Evolutionary conservation across 2,888 invertebrate genomes (phyloP), one percentile per base, ranked within the genome.

Genomic region (Brachyopa scutellaris): DNA sequence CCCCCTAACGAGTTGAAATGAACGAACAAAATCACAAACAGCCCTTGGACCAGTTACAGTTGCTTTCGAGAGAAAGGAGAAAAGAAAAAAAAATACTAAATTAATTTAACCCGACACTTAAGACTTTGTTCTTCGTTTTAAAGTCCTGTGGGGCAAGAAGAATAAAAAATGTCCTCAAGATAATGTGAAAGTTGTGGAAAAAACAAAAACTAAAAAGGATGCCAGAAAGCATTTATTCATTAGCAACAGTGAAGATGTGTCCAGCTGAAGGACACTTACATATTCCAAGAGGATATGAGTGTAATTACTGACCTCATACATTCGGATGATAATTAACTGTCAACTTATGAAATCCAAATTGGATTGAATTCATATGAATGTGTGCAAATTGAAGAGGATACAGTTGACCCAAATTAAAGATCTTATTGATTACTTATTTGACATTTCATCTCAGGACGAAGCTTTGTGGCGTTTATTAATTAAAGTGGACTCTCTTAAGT

Each of bases 91-190:
- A 67, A 55, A 47, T 33, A 45, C 42, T 36, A 55, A 67, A 67
- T 67, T 67, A 67, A 67, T 45, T 67, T 67, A 55, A 23, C 55
- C 55, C 67, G 55, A 55, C 67, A 67, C 45, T 67, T 45, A 55
- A 45, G 55, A 45, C 33, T 11, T 36, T 55, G 45, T 51, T 38
- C 40, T 38, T 17, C 42, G 59, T 59, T 31, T 45, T 21, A 19
- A 31, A 33, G 33, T 45, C 21, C 21, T 45, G 13, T 33, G 42
- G 31, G 61, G n/a, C 45, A 17, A 36, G 8, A 4, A 11, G 11
- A 6, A 51, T 17, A 31, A 31, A 29, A 26, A 31, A 19, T 23
- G 42, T n/a, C n/a, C 59, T 26, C 1, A 42, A 42, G 42, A 59
- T 59, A 59, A 59, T 59, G 59, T 29, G 9, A 42, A 59, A 59